phyloP scores from a whole-genome alignment of 1,140 invertebrate genomes.

The Coelopa frigida region DNA sequence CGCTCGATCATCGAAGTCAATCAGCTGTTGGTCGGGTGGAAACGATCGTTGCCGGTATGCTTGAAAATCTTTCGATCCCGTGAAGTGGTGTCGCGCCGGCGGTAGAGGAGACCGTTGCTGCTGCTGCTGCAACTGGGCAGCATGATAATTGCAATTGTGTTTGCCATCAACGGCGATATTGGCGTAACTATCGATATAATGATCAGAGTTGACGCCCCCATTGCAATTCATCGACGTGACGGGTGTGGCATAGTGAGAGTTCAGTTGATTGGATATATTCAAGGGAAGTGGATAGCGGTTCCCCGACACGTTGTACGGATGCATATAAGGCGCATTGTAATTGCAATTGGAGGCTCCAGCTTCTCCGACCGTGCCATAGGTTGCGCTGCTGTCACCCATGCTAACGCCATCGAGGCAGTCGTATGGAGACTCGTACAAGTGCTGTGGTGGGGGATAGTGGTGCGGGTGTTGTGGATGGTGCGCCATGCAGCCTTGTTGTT shows the following conservation, averaged over 20 bases:
- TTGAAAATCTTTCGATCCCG: slow-evolving; percentile 15
- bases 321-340: slow-evolving; percentile 13
- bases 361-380: slow-evolving; percentile 30
- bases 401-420: slow-evolving; percentile 37
- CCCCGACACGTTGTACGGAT: slow-evolving; percentile 38
- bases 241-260: slow-evolving; percentile 28
- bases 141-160: slow-evolving; percentile 28
- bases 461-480: slow-evolving; percentile 18
- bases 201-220: slow-evolving; percentile 9
- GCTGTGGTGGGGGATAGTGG: slow-evolving; percentile 17
- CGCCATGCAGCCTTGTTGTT: slow-evolving; percentile 25
- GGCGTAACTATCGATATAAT: slow-evolving; percentile 21
- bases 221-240: slow-evolving; percentile 16
- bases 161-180: slow-evolving; percentile 26
- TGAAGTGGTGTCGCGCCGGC: no score
- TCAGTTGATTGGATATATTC: slow-evolving; percentile 40
- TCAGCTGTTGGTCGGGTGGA: slow-evolving; percentile 53
- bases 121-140: slow-evolving; percentile 8
- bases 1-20: slow-evolving; percentile 59
- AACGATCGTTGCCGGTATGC: slow-evolving; percentile 35
- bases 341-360: slow-evolving; percentile 3
- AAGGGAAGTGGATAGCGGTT: slow-evolving; percentile 42
- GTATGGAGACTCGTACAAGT: slow-evolving; percentile 34
- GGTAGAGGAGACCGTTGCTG: slow-evolving; percentile 5
- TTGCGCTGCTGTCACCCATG: slow-evolving; percentile 32